phyloP scores from a whole-genome alignment of 2,888 invertebrate species.

The Drosophila nigricruria region DNA sequence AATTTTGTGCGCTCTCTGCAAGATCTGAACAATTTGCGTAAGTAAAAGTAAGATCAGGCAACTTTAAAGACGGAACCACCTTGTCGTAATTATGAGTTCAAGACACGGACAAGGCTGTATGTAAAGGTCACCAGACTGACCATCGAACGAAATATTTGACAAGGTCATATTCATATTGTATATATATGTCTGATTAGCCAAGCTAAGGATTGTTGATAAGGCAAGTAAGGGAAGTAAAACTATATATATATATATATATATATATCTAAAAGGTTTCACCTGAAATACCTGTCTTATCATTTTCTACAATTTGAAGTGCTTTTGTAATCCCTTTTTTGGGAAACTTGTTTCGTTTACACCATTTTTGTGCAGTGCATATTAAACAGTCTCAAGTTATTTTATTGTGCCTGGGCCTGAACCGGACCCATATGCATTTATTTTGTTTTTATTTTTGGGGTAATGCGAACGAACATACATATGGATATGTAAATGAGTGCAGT shows the following conservation, averaged over 20 bases:
- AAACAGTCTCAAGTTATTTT: conserved; percentile 30
- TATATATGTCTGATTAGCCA: not conserved
- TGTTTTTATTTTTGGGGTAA: conserved; percentile 26
- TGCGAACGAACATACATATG: conserved; percentile 11
- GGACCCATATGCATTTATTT: conserved; percentile 53
- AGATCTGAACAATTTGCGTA: not conserved
- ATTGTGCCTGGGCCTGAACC: conserved; percentile 53
- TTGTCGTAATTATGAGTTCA: conserved; percentile 33
- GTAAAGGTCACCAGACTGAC: conserved; percentile 52
- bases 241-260: too few relatives aligned
- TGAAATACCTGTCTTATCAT: conserved; percentile 16
- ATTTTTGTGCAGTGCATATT: conserved; percentile 57
- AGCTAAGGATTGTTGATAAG: conserved; percentile 28
- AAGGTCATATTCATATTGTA: conserved; percentile 37
- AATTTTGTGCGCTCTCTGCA: not conserved
- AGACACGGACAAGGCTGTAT: conserved; percentile 33
- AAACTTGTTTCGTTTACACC: conserved; percentile 48
- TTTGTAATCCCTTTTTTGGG: conserved; percentile 28
- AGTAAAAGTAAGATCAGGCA: not conserved
- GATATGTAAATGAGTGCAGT: conserved; percentile 53
- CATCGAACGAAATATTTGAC: conserved; percentile 33
- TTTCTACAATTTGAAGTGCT: not conserved
- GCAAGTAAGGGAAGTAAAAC: not conserved
- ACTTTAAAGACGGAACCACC: conserved; percentile 48
- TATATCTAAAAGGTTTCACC: not conserved